Evolutionary conservation across 2,888 invertebrate genomes (phyloP).

Genomic region (Fragum fragum): DNA sequence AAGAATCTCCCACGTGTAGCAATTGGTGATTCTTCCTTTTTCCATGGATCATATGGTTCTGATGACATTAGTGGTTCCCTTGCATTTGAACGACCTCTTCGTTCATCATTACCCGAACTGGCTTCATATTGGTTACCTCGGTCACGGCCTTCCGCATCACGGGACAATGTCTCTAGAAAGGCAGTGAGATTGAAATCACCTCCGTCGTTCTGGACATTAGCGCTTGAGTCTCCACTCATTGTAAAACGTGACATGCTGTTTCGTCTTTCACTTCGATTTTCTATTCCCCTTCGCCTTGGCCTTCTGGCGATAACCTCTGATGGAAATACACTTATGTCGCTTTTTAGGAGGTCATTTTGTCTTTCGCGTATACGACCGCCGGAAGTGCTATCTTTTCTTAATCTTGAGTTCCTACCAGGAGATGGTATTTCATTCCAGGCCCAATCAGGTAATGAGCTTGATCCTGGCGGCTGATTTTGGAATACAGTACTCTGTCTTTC

Average conservation of each 20-base stretch:
- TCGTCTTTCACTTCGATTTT: background rate
- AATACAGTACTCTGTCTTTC: background rate
- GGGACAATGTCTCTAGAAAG: constrained; percentile 1
- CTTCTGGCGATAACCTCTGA: background rate
- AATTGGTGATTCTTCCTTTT: background rate
- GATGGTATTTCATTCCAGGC: background rate
- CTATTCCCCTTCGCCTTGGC: background rate
- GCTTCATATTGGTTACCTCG: background rate
- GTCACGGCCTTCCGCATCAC: background rate
- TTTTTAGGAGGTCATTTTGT: background rate
- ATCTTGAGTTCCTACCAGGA: background rate
- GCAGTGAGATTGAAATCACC: constrained; percentile 4
- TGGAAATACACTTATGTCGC: background rate
- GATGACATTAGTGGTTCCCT: background rate
- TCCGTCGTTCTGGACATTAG: background rate
- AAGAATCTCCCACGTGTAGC: background rate
- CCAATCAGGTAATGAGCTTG: background rate
- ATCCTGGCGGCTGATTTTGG: background rate
- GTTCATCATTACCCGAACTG: background rate
- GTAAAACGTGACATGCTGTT: constrained; percentile 3
- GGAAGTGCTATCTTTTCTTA: background rate
- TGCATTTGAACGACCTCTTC: background rate
- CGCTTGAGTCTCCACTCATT: background rate
- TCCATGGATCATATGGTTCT: background rate
- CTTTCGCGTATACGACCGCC: background rate